These are phyloP conservation scores for Maylandia zebra DNA, from an alignment of 2,113 vertebrate genomes.

Conservation along the genomic window DNA sequence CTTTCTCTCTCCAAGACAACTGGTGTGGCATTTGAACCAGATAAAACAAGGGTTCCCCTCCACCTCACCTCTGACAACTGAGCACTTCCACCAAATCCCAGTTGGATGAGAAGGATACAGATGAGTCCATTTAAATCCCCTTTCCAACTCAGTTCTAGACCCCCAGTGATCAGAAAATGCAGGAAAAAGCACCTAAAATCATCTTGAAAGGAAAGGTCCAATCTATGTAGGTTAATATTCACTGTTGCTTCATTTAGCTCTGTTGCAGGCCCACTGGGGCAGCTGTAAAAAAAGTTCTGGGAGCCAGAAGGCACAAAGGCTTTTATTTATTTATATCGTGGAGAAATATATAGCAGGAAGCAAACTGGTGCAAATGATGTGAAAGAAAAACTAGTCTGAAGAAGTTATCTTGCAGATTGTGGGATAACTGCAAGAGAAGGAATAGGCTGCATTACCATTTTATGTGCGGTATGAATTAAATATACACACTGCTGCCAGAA, in stretches of 20 bases:
- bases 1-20: slow-evolving; percentile 68
- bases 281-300: slow-evolving; percentile 51
- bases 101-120: slow-evolving; percentile 65
- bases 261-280: slow-evolving; percentile 37
- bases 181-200: slow-evolving; percentile 34
- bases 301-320: slow-evolving; percentile 55
- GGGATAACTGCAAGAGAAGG: slow-evolving; percentile 17
- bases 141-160: slow-evolving; percentile 51
- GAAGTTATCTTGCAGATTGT: slow-evolving; percentile 28
- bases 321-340: slow-evolving; percentile 60
- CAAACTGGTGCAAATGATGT: slow-evolving; percentile 56
- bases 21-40: slow-evolving; percentile 76
- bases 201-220: slow-evolving; percentile 57
- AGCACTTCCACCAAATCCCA: slow-evolving; percentile 63
- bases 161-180: slow-evolving; percentile 35
- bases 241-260: slow-evolving; percentile 61
- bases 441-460: slow-evolving; percentile 40
- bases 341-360: slow-evolving; percentile 46
- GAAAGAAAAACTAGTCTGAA: neutral
- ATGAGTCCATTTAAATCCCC: slow-evolving; percentile 69
- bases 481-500: slow-evolving; percentile 23
- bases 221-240: slow-evolving; percentile 67
- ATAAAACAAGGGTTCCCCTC: slow-evolving; percentile 71
- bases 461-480: slow-evolving; percentile 53
- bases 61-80: slow-evolving; percentile 66